phyloP scores from a whole-genome alignment of 2,797 vertebrate species.

The Acipenser ruthenus region DNA sequence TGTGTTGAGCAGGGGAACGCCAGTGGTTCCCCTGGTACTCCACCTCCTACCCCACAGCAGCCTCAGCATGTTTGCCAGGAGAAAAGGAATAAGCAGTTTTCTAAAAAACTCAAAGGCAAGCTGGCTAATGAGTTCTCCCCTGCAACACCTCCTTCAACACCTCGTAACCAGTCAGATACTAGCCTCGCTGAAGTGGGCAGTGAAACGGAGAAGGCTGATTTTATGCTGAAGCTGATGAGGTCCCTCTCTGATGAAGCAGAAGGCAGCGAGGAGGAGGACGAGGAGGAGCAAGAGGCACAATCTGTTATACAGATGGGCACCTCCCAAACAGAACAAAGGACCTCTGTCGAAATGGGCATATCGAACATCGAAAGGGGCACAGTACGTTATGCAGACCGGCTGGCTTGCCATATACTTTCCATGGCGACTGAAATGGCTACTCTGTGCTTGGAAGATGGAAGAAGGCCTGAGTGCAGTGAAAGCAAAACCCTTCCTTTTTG shows the following conservation, averaged over 20 bases:
- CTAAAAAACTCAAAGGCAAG: conserved; percentile 87
- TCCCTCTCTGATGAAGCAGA: conserved; percentile 90
- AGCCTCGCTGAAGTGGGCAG: conserved; percentile 43
- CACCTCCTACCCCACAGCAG: conserved; percentile 83
- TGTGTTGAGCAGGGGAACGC: conserved; percentile 36
- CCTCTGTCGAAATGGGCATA: conserved; percentile 25
- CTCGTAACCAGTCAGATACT: conserved; percentile 65
- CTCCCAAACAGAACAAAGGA: conserved; percentile 29
- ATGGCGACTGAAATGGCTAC: conserved; percentile 87
- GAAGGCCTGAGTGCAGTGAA: conserved; percentile 33
- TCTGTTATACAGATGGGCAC: conserved; percentile 31
- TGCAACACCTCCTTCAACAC: conserved; percentile 86
- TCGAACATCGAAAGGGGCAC: conserved; percentile 56
- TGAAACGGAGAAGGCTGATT: conserved; percentile 78
- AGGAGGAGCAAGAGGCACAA: conserved; percentile 24
- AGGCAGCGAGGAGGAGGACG: conserved; percentile 73
- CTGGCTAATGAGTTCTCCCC: conserved; percentile 91
- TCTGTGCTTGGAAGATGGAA: conserved; percentile 54
- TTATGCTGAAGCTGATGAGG: conserved; percentile 85
- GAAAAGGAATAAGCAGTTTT: conserved; percentile 79
- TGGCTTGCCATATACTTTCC: conserved; percentile 83
- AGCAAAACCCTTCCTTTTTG: conserved; percentile 44
- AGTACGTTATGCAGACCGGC: conserved; percentile 74
- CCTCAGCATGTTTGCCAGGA: conserved; percentile 66
- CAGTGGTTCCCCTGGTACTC: conserved; percentile 65